phyloP scores from a whole-genome alignment of 1,140 invertebrate species.

The Metaphire vulgaris region DNA sequence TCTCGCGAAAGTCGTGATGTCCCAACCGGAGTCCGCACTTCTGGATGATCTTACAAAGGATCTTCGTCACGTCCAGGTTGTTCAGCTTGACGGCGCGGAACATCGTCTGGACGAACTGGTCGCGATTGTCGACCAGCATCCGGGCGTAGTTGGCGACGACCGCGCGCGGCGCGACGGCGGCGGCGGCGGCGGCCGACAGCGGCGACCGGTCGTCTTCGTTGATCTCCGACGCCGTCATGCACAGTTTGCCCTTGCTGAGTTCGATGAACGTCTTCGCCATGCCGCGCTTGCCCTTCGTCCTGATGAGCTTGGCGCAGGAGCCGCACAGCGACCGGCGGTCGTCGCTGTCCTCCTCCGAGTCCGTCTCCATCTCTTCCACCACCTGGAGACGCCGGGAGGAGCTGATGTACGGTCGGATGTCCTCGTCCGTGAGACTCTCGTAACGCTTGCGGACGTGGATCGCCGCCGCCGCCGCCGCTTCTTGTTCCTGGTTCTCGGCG shows the following conservation, averaged over 20 bases:
- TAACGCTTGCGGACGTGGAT: neutral
- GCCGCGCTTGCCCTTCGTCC: constrained; percentile 2
- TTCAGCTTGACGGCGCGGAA: constrained; percentile 28
- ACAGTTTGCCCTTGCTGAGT: neutral
- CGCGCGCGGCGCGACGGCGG: constrained; percentile 9
- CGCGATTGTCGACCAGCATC: constrained; percentile 22
- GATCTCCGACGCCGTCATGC: constrained; percentile 19
- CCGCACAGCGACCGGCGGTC: neutral
- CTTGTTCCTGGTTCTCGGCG: neutral
- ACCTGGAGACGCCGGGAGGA: neutral
- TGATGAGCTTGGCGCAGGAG: neutral
- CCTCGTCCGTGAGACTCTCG: neutral
- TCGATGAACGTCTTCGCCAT: constrained; percentile 7
- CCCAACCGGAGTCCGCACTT: constrained; percentile 15
- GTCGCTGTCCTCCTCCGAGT: neutral
- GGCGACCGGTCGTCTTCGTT: constrained; percentile 1
- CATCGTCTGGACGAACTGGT: constrained; percentile 25
- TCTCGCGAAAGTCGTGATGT: constrained; percentile 17
- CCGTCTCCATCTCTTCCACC: neutral
- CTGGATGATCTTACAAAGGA: constrained; percentile 26
- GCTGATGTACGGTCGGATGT: neutral
- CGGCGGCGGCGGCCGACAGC: constrained; percentile 2
- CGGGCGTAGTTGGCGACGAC: constrained; percentile 26
- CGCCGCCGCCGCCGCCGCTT: neutral
- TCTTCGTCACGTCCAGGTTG: constrained; percentile 18